A percentile compares a stretch with the other conserved stretches of the same genome.
Conservation (phyloP, 1,140 invertebrate genomes). For the Temnothorax curvispinosus region DNA sequence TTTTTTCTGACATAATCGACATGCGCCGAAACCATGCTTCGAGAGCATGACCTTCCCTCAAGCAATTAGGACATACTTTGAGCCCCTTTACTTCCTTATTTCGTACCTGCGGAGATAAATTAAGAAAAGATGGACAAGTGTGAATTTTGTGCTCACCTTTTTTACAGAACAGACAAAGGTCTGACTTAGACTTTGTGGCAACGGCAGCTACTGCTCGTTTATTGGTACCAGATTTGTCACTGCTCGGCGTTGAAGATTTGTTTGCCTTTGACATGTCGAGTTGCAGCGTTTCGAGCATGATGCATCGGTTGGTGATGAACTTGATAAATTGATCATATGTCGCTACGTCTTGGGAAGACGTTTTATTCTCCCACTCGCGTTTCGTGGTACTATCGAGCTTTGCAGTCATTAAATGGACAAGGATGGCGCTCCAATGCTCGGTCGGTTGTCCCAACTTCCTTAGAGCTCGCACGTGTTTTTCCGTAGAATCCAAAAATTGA, state of each 20-base stretch:
- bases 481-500: not conserved
- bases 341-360: not conserved
- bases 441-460: not conserved
- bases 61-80: not conserved
- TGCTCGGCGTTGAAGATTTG: not conserved
- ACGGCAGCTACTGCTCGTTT: not conserved
- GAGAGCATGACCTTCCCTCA: not conserved
- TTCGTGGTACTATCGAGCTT: not conserved
- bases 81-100: not conserved
- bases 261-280: not conserved
- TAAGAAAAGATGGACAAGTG: not conserved
- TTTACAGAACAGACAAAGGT: not conserved
- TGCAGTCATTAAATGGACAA: not conserved
- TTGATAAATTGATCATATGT: not conserved
- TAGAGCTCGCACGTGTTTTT: not conserved
- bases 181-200: not conserved
- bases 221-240: not conserved
- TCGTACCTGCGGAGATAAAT: not conserved
- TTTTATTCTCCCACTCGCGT: not conserved
- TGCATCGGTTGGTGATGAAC: not conserved
- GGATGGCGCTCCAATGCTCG: not conserved
- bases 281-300: not conserved
- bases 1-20: not conserved
- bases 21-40: not conserved
- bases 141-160: not conserved